Percentiles rank a stretch among this genome's conserved stretches.
phyloP scores from a whole-genome alignment of 2,113 vertebrate genomes.

The Calyptommatus sinebrachiatus region DNA sequence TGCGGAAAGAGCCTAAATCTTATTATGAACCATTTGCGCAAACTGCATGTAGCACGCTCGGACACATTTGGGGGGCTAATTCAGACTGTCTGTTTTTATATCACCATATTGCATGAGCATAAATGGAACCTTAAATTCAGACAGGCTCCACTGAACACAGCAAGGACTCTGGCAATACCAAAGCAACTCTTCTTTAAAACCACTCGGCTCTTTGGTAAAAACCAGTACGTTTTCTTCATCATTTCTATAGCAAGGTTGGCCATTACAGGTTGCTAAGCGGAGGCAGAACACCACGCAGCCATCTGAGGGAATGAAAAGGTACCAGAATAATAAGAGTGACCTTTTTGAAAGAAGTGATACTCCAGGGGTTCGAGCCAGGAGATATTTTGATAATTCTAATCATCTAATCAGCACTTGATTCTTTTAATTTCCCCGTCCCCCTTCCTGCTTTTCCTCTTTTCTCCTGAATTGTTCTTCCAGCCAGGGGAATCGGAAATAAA shows the following conservation, averaged over 20 bases:
- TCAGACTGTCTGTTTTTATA: too few relatives aligned
- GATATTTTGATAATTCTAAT: conserved; percentile 39
- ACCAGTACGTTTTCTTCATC: neutral
- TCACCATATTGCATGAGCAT: too few relatives aligned
- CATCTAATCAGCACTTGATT: conserved; percentile 11
- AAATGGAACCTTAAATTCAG: neutral
- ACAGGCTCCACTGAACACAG: neutral
- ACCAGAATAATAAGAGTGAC: conserved; percentile 20
- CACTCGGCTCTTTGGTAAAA: conserved; percentile 5
- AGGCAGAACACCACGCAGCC: conserved; percentile 4
- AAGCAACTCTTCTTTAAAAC: conserved; percentile 13
- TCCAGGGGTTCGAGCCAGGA: conserved; percentile 13
- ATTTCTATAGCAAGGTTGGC: neutral
- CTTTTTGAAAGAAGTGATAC: conserved; percentile 47
- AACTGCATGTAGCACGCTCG: too few relatives aligned
- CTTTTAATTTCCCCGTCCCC: neutral
- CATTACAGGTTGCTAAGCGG: neutral
- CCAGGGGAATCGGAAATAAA: conserved; percentile 18
- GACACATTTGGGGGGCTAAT: too few relatives aligned
- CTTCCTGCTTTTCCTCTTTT: neutral
- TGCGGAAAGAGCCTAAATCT: too few relatives aligned
- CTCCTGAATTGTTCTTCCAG: neutral
- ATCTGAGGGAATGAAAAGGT: conserved; percentile 16
- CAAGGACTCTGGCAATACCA: neutral
- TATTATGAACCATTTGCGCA: too few relatives aligned